Base-by-base conservation (phyloP, 2,888 invertebrate genomes). In the Slavum lentiscoides region DNA sequence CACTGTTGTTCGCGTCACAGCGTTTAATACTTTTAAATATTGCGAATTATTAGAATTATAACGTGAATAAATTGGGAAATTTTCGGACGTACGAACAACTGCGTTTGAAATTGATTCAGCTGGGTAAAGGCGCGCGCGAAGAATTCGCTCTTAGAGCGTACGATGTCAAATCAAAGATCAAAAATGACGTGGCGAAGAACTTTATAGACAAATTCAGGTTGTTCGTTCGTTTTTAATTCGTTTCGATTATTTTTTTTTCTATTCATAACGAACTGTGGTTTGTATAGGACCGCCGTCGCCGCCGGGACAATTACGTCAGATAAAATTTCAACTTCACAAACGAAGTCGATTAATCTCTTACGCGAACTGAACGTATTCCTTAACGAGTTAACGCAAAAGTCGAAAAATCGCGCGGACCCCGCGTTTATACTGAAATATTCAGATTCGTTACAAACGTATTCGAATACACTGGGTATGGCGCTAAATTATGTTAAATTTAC, bases 61-160 rank as follows among this genome's bases (percentile, higher is more conserved):
- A 80, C 7, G 11, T 30, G 0, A 66, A 72, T 11, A 80, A 80
- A 70, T 23, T 72, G 15, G 64, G 55, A 4, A 80, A 80, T n/a
- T 80, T 80, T 19, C 80, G 80, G 6, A 70, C 72, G 39, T 80
- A 66, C 39, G 80, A 66, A 72, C 7, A 72, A 6, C 7, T 80
- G 19, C 21, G 64, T n/a, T 70, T 72, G 39, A 43, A 43, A 55
- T 43, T 72, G 58, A 8, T 66, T n/a, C 64, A 62, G 19, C 15
- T n/a, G 13, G 68, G 30, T 17, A 13, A 5, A 9, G n/a, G 15
- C 9, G 15, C 59, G 13, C 43, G 19, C 0, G 43, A 39, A 8
- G 59, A 76, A 19, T 76, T 76, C n/a, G 2, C 23, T 8, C 7
- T n/a, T 2, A 76, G 30, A 49, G 43, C 59, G 8, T 6, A n/a